Evolutionary conservation across 2,113 vertebrate genomes (phyloP).

Genomic region (Otis tarda): DNA sequence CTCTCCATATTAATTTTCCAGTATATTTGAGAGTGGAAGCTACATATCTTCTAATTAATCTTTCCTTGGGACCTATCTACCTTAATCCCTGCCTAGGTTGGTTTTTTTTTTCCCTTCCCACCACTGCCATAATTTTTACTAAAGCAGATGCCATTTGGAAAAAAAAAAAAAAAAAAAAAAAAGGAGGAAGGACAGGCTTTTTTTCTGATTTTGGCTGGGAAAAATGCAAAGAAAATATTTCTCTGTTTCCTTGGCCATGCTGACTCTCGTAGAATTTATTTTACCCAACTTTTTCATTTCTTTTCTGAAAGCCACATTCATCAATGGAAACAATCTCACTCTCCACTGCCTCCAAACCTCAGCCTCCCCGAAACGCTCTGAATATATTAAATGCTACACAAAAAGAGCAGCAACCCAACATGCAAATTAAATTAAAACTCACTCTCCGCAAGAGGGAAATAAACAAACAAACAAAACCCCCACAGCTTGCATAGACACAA

Average conservation of each 20-base stretch:
- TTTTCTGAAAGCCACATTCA: background rate
- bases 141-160: background rate
- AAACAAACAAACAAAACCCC: slow-evolving; percentile 53
- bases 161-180: background rate
- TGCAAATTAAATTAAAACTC: slow-evolving; percentile 49
- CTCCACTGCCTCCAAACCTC: background rate
- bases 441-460: background rate
- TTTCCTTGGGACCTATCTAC: background rate
- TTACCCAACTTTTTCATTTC: background rate
- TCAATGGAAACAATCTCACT: background rate
- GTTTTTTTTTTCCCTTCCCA: background rate
- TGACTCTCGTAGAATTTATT: background rate
- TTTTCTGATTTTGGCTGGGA: background rate
- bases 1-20: background rate
- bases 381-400: slow-evolving; percentile 31
- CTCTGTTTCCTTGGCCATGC: background rate
- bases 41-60: background rate
- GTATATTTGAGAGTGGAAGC: background rate
- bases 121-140: background rate
- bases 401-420: slow-evolving; percentile 49
- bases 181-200: background rate
- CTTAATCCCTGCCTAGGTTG: background rate
- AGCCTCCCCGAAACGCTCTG: background rate
- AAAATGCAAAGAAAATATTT: background rate
- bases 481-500: slow-evolving; percentile 24